Evolutionary conservation across 37 sponge, comb jelly and placozoan genomes (phyloP).

Genomic region (Corticium candelabrum): DNA sequence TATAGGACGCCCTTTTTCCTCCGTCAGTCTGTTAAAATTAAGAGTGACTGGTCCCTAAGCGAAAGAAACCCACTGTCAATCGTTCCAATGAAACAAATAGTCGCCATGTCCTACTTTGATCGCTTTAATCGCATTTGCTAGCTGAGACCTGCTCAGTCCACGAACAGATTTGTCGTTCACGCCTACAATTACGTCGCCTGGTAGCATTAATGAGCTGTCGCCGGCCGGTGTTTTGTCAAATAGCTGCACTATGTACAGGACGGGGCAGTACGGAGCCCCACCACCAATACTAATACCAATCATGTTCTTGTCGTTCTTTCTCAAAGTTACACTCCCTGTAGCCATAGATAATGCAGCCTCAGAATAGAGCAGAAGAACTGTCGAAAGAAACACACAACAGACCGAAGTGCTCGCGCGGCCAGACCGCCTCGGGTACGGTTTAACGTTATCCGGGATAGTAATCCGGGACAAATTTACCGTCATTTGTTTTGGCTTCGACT

Average conservation of each 20-base stretch:
- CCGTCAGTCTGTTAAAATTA: neutral
- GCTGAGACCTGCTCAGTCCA: constrained; percentile 66
- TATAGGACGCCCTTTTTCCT: neutral
- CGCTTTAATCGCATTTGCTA: constrained; percentile 74
- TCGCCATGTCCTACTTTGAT: constrained; percentile 56
- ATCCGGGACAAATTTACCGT: too few relatives aligned
- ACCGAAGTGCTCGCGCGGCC: too few relatives aligned
- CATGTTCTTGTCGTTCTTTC: constrained; percentile 85
- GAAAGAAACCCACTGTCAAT: neutral
- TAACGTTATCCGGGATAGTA: too few relatives aligned
- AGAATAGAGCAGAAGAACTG: too few relatives aligned
- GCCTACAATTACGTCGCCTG: constrained; percentile 79
- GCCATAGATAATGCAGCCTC: too few relatives aligned
- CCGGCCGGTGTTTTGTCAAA: constrained; percentile 92
- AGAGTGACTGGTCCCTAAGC: neutral
- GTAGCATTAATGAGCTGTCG: constrained; percentile 69
- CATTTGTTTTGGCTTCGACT: too few relatives aligned
- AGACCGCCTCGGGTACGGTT: too few relatives aligned
- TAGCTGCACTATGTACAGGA: constrained; percentile 89
- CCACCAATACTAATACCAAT: constrained; percentile 97
- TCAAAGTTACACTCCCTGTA: constrained; percentile 42
- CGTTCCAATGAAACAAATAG: too few relatives aligned
- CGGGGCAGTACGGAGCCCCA: constrained; percentile 87
- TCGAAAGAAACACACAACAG: too few relatives aligned
- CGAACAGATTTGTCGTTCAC: constrained; percentile 52